Percentiles rank a stretch among this genome's conserved stretches.
Conservation (phyloP, 2,888 invertebrate genomes). For the Bedellia somnulentella region DNA sequence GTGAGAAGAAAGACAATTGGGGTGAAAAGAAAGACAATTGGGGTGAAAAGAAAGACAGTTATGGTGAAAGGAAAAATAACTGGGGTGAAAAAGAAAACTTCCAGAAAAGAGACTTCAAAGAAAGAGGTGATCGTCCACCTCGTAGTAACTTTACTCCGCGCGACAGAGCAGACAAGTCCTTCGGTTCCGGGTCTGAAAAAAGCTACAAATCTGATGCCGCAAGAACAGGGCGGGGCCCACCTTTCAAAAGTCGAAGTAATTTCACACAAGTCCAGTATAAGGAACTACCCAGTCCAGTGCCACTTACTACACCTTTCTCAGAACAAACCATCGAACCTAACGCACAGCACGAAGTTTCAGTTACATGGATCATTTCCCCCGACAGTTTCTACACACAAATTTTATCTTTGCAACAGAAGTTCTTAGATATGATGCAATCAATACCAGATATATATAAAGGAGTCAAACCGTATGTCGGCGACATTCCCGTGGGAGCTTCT, state of each 20-base stretch:
- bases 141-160: conserved; percentile 35
- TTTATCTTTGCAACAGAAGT: conserved; percentile 50
- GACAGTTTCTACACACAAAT: conserved; percentile 70
- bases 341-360: conserved; percentile 57
- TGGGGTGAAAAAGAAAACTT: conserved; percentile 12
- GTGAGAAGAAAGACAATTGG: background rate
- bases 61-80: conserved; percentile 10
- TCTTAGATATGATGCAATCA: conserved; percentile 69
- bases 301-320: conserved; percentile 46
- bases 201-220: conserved; percentile 27
- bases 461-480: conserved; percentile 32
- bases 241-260: conserved; percentile 28
- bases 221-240: conserved; percentile 21
- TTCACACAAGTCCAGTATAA: conserved; percentile 35
- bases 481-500: conserved; percentile 60
- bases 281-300: conserved; percentile 41
- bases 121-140: conserved; percentile 17
- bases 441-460: conserved; percentile 70
- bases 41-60: background rate
- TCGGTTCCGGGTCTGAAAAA: conserved; percentile 30
- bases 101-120: conserved; percentile 9
- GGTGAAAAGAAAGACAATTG: background rate
- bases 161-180: conserved; percentile 34
- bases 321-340: conserved; percentile 49
- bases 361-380: conserved; percentile 78